Conservation (phyloP, 2,113 vertebrate species). For the Chitala chitala region DNA sequence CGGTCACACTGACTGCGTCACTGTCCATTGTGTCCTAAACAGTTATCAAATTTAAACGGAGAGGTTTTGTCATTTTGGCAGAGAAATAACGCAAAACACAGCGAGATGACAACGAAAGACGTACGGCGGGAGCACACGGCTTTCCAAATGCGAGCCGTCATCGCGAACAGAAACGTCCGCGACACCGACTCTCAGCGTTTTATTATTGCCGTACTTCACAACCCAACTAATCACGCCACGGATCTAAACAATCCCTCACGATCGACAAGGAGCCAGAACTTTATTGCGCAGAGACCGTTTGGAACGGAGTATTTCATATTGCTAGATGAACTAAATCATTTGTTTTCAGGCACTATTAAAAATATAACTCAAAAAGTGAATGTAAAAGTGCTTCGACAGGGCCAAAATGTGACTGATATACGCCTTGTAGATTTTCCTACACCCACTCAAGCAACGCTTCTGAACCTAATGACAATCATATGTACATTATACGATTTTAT, state of each 20-base stretch:
- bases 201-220: not conserved
- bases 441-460: constrained; percentile 54
- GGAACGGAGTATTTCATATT: constrained; percentile 30
- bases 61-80: too few species aligned
- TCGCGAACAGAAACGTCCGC: too few species aligned
- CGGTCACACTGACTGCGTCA: too few species aligned
- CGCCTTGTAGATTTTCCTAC: constrained; percentile 37
- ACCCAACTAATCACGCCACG: not conserved
- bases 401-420: constrained; percentile 34
- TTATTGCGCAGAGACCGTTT: constrained; percentile 47
- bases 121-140: too few species aligned
- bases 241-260: not conserved
- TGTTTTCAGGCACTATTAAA: constrained; percentile 25
- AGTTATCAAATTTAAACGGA: too few species aligned
- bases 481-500: constrained; percentile 11
- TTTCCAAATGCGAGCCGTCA: too few species aligned
- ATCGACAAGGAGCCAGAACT: constrained; percentile 41
- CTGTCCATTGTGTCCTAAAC: too few species aligned
- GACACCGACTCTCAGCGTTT: not conserved
- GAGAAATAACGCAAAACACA: too few species aligned
- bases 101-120: too few species aligned
- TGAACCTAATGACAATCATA: constrained; percentile 59
- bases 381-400: constrained; percentile 34
- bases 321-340: constrained; percentile 27
- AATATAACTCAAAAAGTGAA: constrained; percentile 53